phyloP scores from a whole-genome alignment of 2,888 invertebrate genomes.

The Pachymerium ferrugineum region DNA sequence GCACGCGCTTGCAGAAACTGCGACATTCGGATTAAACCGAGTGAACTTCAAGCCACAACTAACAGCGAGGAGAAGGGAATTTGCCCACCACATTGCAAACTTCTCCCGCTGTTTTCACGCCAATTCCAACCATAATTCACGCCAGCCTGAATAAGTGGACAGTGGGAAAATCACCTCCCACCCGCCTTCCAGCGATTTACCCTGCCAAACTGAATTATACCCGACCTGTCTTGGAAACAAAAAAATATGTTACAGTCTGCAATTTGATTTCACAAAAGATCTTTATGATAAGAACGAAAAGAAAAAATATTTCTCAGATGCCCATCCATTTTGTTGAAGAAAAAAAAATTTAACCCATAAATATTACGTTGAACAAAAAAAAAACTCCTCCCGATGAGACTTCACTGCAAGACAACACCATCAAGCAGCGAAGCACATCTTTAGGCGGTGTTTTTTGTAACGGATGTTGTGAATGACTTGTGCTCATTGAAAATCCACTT shows the following conservation, averaged over 20 bases:
- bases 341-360: not conserved
- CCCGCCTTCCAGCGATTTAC: not conserved
- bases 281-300: not conserved
- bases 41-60: constrained; percentile 15
- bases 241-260: not conserved
- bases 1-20: not conserved
- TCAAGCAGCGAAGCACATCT: no score
- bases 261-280: not conserved
- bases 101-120: not conserved
- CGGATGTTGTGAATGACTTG: constrained; percentile 1
- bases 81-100: not conserved
- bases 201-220: not conserved
- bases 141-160: not conserved
- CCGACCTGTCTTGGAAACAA: not conserved
- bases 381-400: constrained; percentile 10
- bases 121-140: not conserved
- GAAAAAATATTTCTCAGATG: no score
- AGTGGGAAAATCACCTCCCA: not conserved
- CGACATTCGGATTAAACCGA: constrained; percentile 6
- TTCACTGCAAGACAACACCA: not conserved
- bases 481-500: not conserved
- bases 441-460: not conserved
- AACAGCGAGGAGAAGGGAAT: not conserved
- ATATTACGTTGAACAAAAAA: not conserved
- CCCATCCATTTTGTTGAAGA: no score